Base-by-base conservation (phyloP, 2,888 invertebrate genomes). In the Monochamus alternatus region DNA sequence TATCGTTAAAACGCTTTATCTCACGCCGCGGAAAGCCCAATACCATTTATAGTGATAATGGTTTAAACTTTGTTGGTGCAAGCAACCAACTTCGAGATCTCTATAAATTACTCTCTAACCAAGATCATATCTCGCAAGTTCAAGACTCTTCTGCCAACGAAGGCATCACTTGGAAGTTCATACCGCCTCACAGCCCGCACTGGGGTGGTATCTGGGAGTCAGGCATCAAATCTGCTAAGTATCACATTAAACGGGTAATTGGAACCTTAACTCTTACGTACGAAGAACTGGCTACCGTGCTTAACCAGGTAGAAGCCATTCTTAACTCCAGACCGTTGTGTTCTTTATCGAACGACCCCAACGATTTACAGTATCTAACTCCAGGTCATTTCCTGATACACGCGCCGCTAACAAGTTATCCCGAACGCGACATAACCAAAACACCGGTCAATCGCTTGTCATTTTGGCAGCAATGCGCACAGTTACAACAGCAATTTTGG, bases 241-340 rank as follows among this genome's bases (percentile, higher is more conserved):
- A 63, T 32, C 63, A 63, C 22, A 9, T 63, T 5, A 63, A 63
- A 10, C 38, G 63, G 12, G 38, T 63, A n/a, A 7, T 63, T 7
- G 63, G 63, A 9, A 32, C 9, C 43, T 38, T 63, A n/a, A n/a
- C 43, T 9, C 38, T 63, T 5, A 63, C 43, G 4, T 63, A 32
- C 14, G 38, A 63, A 63, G 38, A 63, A n/a, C 12, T 63, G 3
- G 22, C 43, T 12, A 63, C 63, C 9, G 43, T 63, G 5, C 31
- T 63, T 31, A n/a, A 3, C 12, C 63, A 63, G 38, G n/a, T 63
- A 14, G 85, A 87, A 74, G 80, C 83, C 0, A 63, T 63, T 5
- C n/a, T 63, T 7, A 63, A 63, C n/a, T 63, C 63, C 4, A 22
- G 63, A 12, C 63, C 63, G 7, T 43, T 63, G 43, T 63, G 63